These are phyloP conservation scores for Peromyscus nudipes DNA, from an alignment of 2,797 vertebrate genomes.

Conservation along the genomic window DNA sequence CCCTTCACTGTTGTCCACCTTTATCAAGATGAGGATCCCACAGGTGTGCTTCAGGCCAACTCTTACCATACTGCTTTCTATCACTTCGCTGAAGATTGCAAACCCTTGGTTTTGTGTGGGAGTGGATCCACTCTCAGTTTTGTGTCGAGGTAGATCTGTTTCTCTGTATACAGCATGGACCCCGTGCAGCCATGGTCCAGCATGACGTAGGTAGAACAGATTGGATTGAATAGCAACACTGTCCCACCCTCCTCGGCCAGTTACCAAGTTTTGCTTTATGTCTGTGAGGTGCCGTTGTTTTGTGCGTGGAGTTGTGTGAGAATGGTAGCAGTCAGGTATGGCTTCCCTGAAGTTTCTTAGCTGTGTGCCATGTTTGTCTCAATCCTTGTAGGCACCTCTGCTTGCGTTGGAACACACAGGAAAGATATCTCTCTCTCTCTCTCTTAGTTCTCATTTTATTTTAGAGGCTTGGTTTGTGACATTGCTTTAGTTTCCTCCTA, in stretches of 20 bases:
- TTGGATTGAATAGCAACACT: not conserved
- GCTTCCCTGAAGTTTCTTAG: constrained; percentile 27
- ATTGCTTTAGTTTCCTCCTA: constrained; percentile 44
- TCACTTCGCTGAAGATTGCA: not conserved
- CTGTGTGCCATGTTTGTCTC: constrained; percentile 27
- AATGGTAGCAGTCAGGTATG: not conserved
- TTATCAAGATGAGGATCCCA: not conserved
- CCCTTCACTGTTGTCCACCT: not conserved
- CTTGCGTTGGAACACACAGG: not conserved
- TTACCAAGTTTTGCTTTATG: constrained; percentile 24
- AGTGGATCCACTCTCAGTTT: not conserved
- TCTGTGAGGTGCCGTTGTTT: not conserved
- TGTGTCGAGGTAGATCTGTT: not conserved
- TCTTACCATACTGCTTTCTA: not conserved
- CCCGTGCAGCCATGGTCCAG: not conserved
- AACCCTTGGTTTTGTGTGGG: not conserved
- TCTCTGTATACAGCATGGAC: not conserved
- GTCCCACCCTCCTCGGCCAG: not conserved
- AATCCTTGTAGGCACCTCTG: not conserved
- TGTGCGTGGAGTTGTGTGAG: not conserved
- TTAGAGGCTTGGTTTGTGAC: constrained; percentile 7
- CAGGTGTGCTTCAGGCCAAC: not conserved
- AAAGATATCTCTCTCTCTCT: not conserved
- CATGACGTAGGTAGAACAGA: not conserved
- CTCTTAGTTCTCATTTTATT: not conserved